These are phyloP conservation scores for Chymomyza procnemis DNA, from an alignment of 2,888 invertebrate species.

Conservation along the genomic window DNA sequence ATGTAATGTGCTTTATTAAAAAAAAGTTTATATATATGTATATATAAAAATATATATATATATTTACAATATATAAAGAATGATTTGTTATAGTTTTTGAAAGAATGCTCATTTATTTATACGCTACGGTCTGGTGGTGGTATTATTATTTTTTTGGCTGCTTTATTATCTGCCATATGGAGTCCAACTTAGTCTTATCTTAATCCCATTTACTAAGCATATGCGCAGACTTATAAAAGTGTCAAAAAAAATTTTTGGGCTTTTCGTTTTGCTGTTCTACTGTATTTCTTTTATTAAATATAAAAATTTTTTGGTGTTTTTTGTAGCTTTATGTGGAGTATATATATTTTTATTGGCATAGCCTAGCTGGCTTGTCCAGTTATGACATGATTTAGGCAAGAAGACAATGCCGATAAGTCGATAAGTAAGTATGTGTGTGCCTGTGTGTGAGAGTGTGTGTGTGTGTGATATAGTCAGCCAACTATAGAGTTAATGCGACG, in stretches of 20 bases:
- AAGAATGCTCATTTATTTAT: constrained; percentile 25
- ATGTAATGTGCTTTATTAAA: neutral
- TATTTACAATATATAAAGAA: constrained; percentile 30
- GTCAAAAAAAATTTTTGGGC: constrained; percentile 53
- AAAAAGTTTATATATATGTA: too few species aligned
- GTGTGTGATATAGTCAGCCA: constrained; percentile 42
- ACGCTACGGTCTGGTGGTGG: constrained; percentile 12
- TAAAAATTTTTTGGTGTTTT: constrained; percentile 1
- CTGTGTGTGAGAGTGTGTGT: constrained; percentile 12
- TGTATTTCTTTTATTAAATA: neutral
- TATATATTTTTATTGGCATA: neutral
- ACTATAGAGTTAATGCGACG: constrained; percentile 46
- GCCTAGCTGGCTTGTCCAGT: neutral
- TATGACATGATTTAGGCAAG: constrained; percentile 45
- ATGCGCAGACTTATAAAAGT: constrained; percentile 64
- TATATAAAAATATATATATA: too few species aligned
- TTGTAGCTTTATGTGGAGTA: neutral
- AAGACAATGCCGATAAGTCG: constrained; percentile 65
- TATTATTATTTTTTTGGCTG: constrained; percentile 63
- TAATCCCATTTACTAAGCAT: constrained; percentile 70
- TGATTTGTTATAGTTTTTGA: constrained; percentile 56
- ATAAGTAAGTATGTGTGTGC: neutral
- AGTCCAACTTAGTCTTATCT: constrained; percentile 63
- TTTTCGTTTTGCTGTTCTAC: neutral
- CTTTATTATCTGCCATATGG: constrained; percentile 14